A percentile compares a stretch with the other conserved stretches of the same genome.
These are phyloP conservation scores for Siniperca chuatsi DNA, from an alignment of 2,113 vertebrate species.

Conservation along the genomic window DNA sequence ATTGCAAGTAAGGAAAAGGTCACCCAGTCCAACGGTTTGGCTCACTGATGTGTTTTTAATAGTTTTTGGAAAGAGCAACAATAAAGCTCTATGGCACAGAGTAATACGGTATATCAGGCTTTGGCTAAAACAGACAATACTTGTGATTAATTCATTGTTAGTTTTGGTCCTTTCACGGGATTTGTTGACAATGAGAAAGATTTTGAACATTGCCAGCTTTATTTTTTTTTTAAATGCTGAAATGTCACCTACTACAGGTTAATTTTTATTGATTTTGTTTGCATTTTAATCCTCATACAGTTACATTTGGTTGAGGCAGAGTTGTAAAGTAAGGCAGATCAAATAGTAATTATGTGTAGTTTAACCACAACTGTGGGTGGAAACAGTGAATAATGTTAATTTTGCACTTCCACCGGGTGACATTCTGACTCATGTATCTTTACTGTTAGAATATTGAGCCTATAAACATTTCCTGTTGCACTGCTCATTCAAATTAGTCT, in stretches of 20 bases:
- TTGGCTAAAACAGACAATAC: neutral
- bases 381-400: slow-evolving; percentile 20
- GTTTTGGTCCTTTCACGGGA: neutral
- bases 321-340: neutral
- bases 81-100: neutral
- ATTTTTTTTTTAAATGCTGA: neutral
- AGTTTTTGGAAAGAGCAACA: neutral
- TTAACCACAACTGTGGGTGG: slow-evolving; percentile 42
- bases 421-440: slow-evolving; percentile 31
- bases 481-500: neutral
- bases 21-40: neutral
- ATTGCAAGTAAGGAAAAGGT: neutral
- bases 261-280: neutral
- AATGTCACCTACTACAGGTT: neutral
- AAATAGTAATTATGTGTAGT: neutral
- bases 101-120: neutral
- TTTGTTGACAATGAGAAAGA: neutral
- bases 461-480: slow-evolving; percentile 33
- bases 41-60: neutral
- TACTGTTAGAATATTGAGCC: neutral
- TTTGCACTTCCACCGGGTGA: slow-evolving; percentile 34
- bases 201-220: neutral
- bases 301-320: neutral
- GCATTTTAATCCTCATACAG: neutral
- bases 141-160: neutral